phyloP scores from a whole-genome alignment of 1,140 invertebrate species.

The Diabrotica undecimpunctata region DNA sequence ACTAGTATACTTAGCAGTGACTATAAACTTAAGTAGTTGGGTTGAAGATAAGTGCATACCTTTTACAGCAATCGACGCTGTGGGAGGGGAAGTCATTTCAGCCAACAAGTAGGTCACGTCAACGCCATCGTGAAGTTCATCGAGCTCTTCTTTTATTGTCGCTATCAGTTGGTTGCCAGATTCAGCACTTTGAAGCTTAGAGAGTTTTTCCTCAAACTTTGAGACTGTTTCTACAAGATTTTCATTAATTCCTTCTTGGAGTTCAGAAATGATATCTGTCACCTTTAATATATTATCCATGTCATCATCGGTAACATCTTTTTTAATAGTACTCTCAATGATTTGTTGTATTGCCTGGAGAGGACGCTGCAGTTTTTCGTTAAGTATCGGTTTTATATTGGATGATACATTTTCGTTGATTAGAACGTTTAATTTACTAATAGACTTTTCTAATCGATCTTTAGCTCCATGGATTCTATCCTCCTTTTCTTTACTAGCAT shows the following conservation, averaged over 20 bases:
- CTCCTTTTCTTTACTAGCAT: slow-evolving; percentile 29
- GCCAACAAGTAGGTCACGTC: background rate
- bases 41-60: background rate
- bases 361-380: slow-evolving; percentile 35
- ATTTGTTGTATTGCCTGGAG: slow-evolving; percentile 27
- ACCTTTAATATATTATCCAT: background rate
- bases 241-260: slow-evolving; percentile 27
- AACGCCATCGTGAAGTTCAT: background rate
- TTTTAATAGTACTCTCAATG: background rate
- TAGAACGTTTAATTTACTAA: slow-evolving; percentile 26
- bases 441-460: slow-evolving; percentile 23
- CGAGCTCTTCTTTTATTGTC: background rate
- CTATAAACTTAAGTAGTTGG: slow-evolving; percentile 35
- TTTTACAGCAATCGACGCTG: background rate
- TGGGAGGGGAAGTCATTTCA: background rate
- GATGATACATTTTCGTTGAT: background rate
- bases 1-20: slow-evolving; percentile 32
- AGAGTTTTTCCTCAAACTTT: background rate
- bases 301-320: background rate
- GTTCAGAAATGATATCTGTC: slow-evolving; percentile 8
- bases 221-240: background rate
- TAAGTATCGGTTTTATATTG: slow-evolving; percentile 16
- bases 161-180: background rate
- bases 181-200: background rate
- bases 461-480: slow-evolving; percentile 40